Conservation (phyloP, 2,113 vertebrate species). For the Vicugna pacos region DNA sequence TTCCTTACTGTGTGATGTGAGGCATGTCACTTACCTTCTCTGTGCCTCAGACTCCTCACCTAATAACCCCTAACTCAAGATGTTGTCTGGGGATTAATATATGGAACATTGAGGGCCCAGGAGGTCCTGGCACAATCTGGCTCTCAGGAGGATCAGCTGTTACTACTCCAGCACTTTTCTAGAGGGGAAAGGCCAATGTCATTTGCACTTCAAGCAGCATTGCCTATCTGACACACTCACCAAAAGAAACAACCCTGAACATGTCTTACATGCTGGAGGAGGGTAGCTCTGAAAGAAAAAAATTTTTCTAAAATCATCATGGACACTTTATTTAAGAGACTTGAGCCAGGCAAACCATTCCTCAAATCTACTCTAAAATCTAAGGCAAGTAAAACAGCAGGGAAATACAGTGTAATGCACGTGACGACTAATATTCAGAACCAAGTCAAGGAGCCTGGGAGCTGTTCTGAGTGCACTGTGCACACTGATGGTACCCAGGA, state of each 20-base stretch:
- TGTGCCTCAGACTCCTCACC: not conserved
- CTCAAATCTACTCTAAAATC: not conserved
- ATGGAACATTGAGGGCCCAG: not conserved
- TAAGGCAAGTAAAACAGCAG: not conserved
- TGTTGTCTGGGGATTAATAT: not conserved
- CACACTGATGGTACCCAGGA: accelerated
- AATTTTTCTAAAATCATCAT: not conserved
- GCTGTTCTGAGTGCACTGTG: accelerated
- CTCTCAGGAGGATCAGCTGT: not conserved
- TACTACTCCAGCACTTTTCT: not conserved
- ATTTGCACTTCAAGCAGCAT: not conserved
- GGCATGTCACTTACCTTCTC: not conserved
- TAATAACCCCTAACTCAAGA: not conserved
- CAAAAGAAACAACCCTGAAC: not conserved
- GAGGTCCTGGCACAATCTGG: not conserved
- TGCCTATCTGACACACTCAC: not conserved
- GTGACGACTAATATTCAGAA: not conserved
- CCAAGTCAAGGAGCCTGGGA: no score
- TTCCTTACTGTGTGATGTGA: not conserved
- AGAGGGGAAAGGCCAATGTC: not conserved
- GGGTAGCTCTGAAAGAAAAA: not conserved
- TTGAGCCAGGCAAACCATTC: not conserved
- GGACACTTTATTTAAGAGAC: not conserved
- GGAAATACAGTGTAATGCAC: accelerated
- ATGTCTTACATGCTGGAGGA: not conserved